phyloP scores from a whole-genome alignment of 1,140 invertebrate species.

The Drosophila biarmipes region DNA sequence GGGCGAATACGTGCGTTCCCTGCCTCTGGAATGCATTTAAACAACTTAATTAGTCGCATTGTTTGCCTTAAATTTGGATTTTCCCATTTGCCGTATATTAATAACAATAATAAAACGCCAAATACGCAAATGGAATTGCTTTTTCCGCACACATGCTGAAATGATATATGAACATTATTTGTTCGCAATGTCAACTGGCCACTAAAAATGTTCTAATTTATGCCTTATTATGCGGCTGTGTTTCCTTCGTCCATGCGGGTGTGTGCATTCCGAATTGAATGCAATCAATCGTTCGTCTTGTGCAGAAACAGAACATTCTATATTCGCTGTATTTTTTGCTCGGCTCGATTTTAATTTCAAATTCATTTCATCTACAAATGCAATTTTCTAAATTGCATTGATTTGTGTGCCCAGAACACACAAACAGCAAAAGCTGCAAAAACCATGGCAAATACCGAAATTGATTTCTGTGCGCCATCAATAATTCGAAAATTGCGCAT shows the following conservation, averaged over 20 bases:
- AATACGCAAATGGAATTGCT: slow-evolving; percentile 44
- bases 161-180: slow-evolving; percentile 50
- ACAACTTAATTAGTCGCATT: slow-evolving; percentile 48
- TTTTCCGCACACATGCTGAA: slow-evolving; percentile 16
- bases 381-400: slow-evolving; percentile 78
- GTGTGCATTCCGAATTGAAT: slow-evolving; percentile 20
- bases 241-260: not conserved
- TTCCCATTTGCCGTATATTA: slow-evolving; percentile 1
- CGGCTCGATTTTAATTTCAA: slow-evolving; percentile 58
- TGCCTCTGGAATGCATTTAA: slow-evolving; percentile 10
- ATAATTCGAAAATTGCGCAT: slow-evolving; percentile 42
- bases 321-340: slow-evolving; percentile 31
- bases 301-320: slow-evolving; percentile 33
- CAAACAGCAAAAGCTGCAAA: slow-evolving; percentile 31
- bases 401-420: slow-evolving; percentile 47
- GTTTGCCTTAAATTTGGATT: slow-evolving; percentile 33
- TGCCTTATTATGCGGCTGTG: slow-evolving; percentile 35
- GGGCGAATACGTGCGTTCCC: not conserved
- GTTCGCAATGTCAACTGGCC: slow-evolving; percentile 11
- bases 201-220: slow-evolving; percentile 51
- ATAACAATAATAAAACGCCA: slow-evolving; percentile 5
- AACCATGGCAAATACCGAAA: slow-evolving; percentile 47
- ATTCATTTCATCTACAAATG: slow-evolving; percentile 66
- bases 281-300: slow-evolving; percentile 43
- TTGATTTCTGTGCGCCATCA: slow-evolving; percentile 49